Conservation (phyloP, 2,888 invertebrate genomes). For the Coelopa pilipes region DNA sequence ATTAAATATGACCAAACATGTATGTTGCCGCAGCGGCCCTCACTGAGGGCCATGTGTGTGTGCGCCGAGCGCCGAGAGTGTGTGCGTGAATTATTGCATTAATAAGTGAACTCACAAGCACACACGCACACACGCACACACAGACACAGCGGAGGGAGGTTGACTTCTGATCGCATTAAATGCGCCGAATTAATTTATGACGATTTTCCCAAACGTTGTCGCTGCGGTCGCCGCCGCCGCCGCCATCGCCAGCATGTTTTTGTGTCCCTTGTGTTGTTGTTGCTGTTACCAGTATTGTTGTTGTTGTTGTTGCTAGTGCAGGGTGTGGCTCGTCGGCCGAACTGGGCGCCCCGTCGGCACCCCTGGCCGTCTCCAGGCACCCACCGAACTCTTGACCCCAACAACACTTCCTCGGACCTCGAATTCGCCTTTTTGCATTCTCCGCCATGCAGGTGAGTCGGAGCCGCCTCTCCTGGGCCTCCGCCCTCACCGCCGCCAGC, state of each 20-base stretch:
- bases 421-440: background rate
- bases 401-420: background rate
- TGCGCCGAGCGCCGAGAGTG: constrained; percentile 44
- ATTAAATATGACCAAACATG: too few species aligned
- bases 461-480: background rate
- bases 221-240: background rate
- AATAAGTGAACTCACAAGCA: constrained; percentile 6
- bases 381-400: background rate
- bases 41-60: constrained; percentile 21
- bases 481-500: constrained; percentile 30
- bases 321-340: background rate
- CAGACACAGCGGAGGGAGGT: background rate
- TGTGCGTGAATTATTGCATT: constrained; percentile 39
- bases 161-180: constrained; percentile 22
- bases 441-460: background rate
- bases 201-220: constrained; percentile 3
- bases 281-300: background rate
- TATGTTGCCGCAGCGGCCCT: too few species aligned
- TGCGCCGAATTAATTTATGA: constrained; percentile 17
- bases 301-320: background rate
- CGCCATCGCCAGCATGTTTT: background rate
- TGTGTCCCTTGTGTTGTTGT: background rate
- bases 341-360: background rate
- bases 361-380: too few species aligned
- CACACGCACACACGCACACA: constrained; percentile 14